A percentile compares a stretch with the other conserved stretches of the same genome.
These are phyloP conservation scores for Antechinus flavipes DNA, from an alignment of 2,113 vertebrate species.

Conservation along the genomic window DNA sequence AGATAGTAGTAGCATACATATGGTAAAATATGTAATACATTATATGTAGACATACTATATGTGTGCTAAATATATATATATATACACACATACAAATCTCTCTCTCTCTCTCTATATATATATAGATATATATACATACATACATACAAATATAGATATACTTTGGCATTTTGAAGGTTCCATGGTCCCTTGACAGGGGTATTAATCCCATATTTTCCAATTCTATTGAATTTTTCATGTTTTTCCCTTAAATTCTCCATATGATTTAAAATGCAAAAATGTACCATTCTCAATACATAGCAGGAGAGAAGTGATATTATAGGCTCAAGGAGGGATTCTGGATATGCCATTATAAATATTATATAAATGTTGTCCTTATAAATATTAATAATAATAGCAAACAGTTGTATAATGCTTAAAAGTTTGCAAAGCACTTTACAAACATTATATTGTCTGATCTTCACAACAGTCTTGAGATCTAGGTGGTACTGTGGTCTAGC, in stretches of 20 bases:
- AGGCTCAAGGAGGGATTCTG: neutral
- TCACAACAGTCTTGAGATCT: neutral
- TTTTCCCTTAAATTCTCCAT: neutral
- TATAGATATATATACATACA: too few species aligned
- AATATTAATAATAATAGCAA: neutral
- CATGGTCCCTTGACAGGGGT: neutral
- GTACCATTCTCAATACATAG: neutral
- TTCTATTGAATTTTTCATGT: neutral
- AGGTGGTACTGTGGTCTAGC: neutral
- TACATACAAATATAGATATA: neutral
- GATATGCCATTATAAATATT: neutral
- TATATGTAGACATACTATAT: too few species aligned
- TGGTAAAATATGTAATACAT: too few species aligned
- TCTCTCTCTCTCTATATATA: too few species aligned
- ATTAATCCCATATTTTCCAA: neutral
- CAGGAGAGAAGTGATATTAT: neutral
- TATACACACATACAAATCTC: too few species aligned
- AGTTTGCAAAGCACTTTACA: neutral
- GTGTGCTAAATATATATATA: too few species aligned
- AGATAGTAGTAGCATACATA: too few species aligned
- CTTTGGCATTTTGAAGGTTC: neutral
- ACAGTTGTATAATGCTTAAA: neutral
- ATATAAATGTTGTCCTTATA: neutral
- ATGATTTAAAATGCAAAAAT: neutral
- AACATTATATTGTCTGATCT: neutral